Base-by-base conservation (phyloP, 1,140 invertebrate genomes). In the Trichoplusia ni region DNA sequence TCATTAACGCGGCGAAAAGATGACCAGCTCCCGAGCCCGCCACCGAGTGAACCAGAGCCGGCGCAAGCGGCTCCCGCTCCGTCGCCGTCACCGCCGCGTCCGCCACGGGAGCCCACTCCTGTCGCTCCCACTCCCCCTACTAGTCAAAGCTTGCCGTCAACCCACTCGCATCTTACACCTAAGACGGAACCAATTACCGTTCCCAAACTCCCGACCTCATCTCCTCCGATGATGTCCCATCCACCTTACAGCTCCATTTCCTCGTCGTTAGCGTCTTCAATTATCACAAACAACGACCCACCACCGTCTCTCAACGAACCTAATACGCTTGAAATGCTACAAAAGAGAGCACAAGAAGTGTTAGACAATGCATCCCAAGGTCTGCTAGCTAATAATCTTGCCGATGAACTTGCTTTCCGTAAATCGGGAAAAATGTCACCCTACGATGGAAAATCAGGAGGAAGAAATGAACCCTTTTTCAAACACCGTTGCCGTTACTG, bases 401-500 rank as follows among this genome's bases (percentile, higher is more conserved):
- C 96, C 3, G 96, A 97, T 81, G 96, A 97, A 87, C 92, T 97
- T 33, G 95, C 96, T 6, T 97, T 97, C 81, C 91, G 95, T 19
- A 94, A 95, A 78, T 95, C 94, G 46, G 94, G 95, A 61, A 94
- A 93, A 64, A 92, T 95, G 72, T 95, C 95, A 2, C 95, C 95
- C 6, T 95, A 95, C 86, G 96, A 97, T 75, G 94, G 94, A 67
- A 95, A 95, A 80, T 92, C 92, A 13, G 94, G 94, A 16, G 93
- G 93, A 27, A 93, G 96, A 63, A 97, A 97, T 78, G 97, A 98
- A 84, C 96, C 97, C 4, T 98, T 98, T 92, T 98, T 98, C 92
- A 98, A 99, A 91, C 98, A 99, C 85, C 95, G 98, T 44, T 99
- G 99, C 91, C 93, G 96, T 64, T 99, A 99, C 86, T 99, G 99